Percentiles rank a stretch among this genome's conserved stretches.
These are phyloP conservation scores for Carabus problematicus DNA, from an alignment of 2,888 invertebrate species.

Conservation along the genomic window DNA sequence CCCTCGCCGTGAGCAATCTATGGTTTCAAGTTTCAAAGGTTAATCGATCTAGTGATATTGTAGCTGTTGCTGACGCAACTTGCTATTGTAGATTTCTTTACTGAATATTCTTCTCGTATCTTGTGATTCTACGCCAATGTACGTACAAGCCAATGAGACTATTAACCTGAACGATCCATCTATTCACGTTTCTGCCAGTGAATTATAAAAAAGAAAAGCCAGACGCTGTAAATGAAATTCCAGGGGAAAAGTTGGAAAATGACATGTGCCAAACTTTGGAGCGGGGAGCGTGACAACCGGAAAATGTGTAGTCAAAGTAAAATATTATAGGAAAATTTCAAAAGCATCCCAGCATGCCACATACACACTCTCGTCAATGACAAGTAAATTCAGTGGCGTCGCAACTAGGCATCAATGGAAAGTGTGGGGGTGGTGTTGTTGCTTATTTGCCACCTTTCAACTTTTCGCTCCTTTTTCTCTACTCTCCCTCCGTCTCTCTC, in stretches of 20 bases:
- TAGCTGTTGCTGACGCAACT: too few relatives aligned
- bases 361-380: constrained; percentile 46
- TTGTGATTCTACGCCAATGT: too few relatives aligned
- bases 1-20: too few relatives aligned
- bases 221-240: constrained; percentile 36
- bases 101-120: too few relatives aligned
- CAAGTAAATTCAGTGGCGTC: constrained; percentile 51
- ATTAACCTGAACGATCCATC: too few relatives aligned
- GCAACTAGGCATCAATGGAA: neutral
- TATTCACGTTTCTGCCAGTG: too few relatives aligned
- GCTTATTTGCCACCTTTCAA: constrained; percentile 58
- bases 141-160: too few relatives aligned
- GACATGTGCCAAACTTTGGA: constrained; percentile 53
- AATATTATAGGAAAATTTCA: constrained; percentile 55
- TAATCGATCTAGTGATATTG: too few relatives aligned
- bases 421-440: neutral
- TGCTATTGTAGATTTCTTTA: too few relatives aligned
- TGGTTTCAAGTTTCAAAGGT: too few relatives aligned
- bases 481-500: neutral
- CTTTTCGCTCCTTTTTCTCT: constrained; percentile 43
- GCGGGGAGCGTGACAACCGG: constrained; percentile 52
- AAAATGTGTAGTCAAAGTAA: constrained; percentile 56
- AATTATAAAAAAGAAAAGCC: constrained; percentile 3
- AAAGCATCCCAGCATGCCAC: constrained; percentile 51
- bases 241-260: constrained; percentile 47